Percentiles rank a stretch among this genome's conserved stretches.
These are phyloP conservation scores for Daktulosphaira vitifoliae DNA, from an alignment of 1,140 invertebrate species.

Conservation along the genomic window DNA sequence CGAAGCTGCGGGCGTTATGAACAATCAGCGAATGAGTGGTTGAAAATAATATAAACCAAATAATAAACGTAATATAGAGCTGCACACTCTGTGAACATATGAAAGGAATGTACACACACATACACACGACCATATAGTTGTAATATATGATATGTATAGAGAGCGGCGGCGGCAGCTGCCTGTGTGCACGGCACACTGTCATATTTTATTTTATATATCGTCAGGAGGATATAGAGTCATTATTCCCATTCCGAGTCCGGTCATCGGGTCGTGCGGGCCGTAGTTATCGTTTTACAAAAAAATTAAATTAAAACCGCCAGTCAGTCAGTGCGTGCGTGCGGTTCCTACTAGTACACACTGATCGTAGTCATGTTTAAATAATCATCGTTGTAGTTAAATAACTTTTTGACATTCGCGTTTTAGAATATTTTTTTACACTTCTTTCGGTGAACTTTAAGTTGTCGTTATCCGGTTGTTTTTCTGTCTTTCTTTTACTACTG, in stretches of 20 bases:
- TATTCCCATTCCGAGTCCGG: slow-evolving; percentile 33
- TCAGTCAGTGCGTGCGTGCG: neutral
- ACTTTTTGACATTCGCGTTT: no score
- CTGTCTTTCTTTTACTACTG: neutral
- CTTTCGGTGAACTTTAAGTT: no score
- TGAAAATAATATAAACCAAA: neutral
- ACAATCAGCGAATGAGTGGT: no score
- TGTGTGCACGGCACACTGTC: slow-evolving; percentile 23
- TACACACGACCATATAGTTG: neutral
- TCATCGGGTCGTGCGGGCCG: slow-evolving; percentile 31
- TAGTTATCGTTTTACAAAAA: slow-evolving; percentile 25
- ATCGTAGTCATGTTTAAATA: no score
- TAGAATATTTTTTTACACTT: no score
- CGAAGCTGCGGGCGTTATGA: slow-evolving; percentile 1
- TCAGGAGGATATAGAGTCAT: slow-evolving; percentile 32
- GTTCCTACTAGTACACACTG: neutral
- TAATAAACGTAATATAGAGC: no score
- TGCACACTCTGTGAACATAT: no score
- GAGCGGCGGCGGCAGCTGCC: slow-evolving; percentile 17
- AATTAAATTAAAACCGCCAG: slow-evolving; percentile 4
- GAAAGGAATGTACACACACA: slow-evolving; percentile 22
- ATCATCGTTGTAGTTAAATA: no score
- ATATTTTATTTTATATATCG: slow-evolving; percentile 33
- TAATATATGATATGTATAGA: neutral
- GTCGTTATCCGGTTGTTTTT: no score